Percentiles rank a stretch among this genome's conserved stretches.
phyloP scores from a whole-genome alignment of 2,888 invertebrate genomes.

The Lasioglossum lativentre region DNA sequence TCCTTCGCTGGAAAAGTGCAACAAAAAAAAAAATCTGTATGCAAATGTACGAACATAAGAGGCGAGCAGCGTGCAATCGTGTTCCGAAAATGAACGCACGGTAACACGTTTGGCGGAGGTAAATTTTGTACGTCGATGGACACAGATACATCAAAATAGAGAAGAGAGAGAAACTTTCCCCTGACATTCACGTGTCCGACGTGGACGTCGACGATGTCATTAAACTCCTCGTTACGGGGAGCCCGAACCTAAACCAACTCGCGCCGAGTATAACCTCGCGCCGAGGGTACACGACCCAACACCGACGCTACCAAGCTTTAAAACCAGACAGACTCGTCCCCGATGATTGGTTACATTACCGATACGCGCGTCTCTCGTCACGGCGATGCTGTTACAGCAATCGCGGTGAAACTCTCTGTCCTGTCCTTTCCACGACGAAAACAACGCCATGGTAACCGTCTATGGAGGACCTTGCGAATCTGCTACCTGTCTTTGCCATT shows the following conservation, averaged over 20 bases:
- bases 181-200: constrained; percentile 74
- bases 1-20: background rate
- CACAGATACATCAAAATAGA: constrained; percentile 64
- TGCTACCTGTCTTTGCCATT: background rate
- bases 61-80: background rate
- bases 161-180: constrained; percentile 59
- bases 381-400: constrained; percentile 82
- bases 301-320: constrained; percentile 56
- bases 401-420: constrained; percentile 76
- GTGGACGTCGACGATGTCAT: constrained; percentile 83
- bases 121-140: constrained; percentile 39
- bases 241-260: constrained; percentile 69
- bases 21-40: background rate
- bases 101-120: background rate
- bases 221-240: constrained; percentile 83
- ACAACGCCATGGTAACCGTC: constrained; percentile 63
- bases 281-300: constrained; percentile 54
- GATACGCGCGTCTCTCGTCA: constrained; percentile 84
- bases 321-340: constrained; percentile 61
- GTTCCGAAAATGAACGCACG: background rate
- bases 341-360: constrained; percentile 85
- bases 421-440: constrained; percentile 56
- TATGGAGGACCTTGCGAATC: constrained; percentile 17
- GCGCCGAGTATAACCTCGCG: constrained; percentile 54
- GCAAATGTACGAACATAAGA: background rate